Evolutionary conservation across 2,113 vertebrate species (phyloP).

Genomic region (Thalassoma bifasciatum): DNA sequence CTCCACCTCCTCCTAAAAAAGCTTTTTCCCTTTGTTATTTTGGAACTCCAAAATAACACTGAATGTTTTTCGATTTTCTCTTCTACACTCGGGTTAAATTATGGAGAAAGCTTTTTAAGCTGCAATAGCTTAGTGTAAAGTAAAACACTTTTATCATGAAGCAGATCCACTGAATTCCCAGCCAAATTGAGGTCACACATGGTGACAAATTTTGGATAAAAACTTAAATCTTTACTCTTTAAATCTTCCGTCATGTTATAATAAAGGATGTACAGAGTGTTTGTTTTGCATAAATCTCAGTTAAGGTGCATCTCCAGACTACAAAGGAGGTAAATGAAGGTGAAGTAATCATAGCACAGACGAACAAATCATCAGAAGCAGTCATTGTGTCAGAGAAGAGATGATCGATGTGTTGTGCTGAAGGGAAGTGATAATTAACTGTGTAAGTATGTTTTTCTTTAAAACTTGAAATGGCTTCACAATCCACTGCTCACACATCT

Average conservation of each 20-base stretch:
- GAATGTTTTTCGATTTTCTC: no score
- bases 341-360: constrained; percentile 23
- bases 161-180: no score
- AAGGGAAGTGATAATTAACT: constrained; percentile 24
- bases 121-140: no score
- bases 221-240: neutral
- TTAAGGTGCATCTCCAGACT: constrained; percentile 5
- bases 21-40: no score
- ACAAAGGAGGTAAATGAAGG: constrained; percentile 28
- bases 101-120: no score
- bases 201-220: neutral
- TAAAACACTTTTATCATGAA: no score
- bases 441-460: constrained; percentile 12
- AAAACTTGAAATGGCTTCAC: constrained; percentile 12
- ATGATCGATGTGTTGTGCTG: constrained; percentile 54
- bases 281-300: constrained; percentile 20
- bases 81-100: no score
- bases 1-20: no score
- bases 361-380: constrained; percentile 57
- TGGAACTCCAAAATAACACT: no score
- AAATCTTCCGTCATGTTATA: neutral
- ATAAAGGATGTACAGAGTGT: neutral
- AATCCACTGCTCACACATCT: neutral
- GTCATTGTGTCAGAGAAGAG: constrained; percentile 56
- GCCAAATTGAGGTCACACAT: neutral